Evolutionary conservation across 2,113 vertebrate genomes (phyloP).

Genomic region (Oceanites oceanicus): DNA sequence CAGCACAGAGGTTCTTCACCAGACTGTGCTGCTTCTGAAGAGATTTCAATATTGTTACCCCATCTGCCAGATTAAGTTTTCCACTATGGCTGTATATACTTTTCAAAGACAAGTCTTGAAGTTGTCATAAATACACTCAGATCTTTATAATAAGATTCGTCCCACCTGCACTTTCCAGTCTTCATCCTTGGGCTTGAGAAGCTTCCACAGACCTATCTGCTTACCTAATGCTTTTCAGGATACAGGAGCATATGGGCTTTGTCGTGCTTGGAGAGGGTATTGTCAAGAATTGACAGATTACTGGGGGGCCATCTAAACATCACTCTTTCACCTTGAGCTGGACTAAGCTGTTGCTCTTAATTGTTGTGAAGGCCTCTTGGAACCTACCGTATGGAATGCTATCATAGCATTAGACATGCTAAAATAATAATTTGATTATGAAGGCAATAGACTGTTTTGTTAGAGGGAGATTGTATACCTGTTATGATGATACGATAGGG

Average conservation of each 20-base stretch:
- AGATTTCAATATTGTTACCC: neutral
- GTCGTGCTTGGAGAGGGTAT: neutral
- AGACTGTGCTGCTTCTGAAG: neutral
- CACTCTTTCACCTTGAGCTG: neutral
- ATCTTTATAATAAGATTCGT: neutral
- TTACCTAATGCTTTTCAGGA: neutral
- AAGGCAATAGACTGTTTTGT: neutral
- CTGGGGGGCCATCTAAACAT: fast-evolving
- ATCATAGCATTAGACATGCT: neutral
- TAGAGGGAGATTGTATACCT: neutral
- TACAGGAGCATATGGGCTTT: neutral
- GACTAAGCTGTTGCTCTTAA: neutral
- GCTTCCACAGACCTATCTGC: neutral
- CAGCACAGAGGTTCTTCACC: neutral
- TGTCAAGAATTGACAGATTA: neutral
- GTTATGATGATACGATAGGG: neutral
- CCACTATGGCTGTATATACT: neutral
- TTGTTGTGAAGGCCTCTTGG: neutral
- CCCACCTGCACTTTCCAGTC: neutral
- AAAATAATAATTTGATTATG: neutral
- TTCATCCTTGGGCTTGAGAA: neutral
- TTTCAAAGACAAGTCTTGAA: neutral
- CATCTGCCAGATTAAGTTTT: neutral
- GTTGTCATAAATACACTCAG: neutral
- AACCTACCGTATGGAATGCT: too few species aligned